Base-by-base conservation (phyloP, 2,888 invertebrate species). In the Aleiodes testaceus region DNA sequence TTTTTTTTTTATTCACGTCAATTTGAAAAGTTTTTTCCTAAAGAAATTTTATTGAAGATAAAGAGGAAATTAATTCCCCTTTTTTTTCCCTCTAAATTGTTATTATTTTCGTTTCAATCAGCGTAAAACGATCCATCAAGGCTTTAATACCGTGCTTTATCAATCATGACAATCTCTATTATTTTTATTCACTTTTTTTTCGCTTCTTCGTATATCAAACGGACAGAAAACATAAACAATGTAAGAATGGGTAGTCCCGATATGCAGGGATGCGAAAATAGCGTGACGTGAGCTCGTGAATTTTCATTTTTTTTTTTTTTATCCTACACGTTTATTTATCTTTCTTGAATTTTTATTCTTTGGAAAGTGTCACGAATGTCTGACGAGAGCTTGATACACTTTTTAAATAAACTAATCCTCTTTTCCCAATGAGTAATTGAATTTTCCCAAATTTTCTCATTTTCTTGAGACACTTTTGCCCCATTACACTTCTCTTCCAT, bases 181-280 rank as follows among this genome's bases (percentile, higher is more conserved):
- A 63, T 63, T 42, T 1, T 20, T 63, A 1, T 63, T 12, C 26
- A 26, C 20, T 16, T 59, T 36, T 36, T 30, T 42, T 63, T 45
- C 22, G 14, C 20, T 42, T 63, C 45, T 63, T 63, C 45, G 63
- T 63, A 20, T 63, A 45, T 22, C 22, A 63, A 45, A 63, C 63
- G 5, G 59, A 36, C 14, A 55, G 16, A 59, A 42, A 59, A 16
- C 18, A 36, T 59, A 14, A 16, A 42, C 36, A 59, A 36, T 14
- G 36, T 42, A 42, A 42, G 42, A 18, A 36, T 59, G 14, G n/a
- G 18, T 45, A n/a, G 14, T 22, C 16, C 9, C 16, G 22, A 4
- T 20, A 16, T 18, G 20, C 11, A 61, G 20, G 16, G 20, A 44
- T 44, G 63, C 22, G 44, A 44, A 63, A 30, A 63, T 45, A 42